Evolutionary conservation across 2,113 vertebrate genomes (phyloP).

Genomic region (Entelurus aequoreus): DNA sequence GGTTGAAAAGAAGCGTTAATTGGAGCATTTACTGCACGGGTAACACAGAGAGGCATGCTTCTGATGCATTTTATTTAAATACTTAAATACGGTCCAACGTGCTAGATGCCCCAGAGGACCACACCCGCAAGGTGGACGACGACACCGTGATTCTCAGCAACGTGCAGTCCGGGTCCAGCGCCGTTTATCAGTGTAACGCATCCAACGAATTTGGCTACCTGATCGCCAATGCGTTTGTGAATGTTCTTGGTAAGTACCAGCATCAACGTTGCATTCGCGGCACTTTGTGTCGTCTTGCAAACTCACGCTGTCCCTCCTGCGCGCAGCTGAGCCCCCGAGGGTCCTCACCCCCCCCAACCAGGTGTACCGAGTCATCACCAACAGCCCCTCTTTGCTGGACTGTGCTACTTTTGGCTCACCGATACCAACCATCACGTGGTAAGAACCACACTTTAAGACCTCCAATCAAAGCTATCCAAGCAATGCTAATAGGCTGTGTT

Average conservation of each 20-base stretch:
- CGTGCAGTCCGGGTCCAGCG: constrained; percentile 85
- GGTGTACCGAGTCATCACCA: constrained; percentile 85
- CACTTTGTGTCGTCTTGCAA: neutral
- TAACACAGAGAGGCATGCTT: too few relatives aligned
- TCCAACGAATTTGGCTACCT: constrained; percentile 95
- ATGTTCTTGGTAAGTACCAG: constrained; percentile 83
- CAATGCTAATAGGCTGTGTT: neutral
- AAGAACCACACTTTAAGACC: constrained; percentile 24
- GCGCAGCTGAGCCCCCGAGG: constrained; percentile 86
- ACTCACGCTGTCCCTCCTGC: neutral
- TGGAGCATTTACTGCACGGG: too few relatives aligned
- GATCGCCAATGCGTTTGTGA: constrained; percentile 91
- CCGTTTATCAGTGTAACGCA: constrained; percentile 93
- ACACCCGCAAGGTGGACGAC: constrained; percentile 81
- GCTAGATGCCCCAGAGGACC: constrained; percentile 81
- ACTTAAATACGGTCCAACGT: neutral
- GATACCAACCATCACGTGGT: constrained; percentile 89
- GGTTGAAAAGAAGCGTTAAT: neutral
- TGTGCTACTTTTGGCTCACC: constrained; percentile 92
- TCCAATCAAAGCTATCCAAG: neutral
- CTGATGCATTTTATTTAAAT: neutral
- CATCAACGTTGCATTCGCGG: neutral
- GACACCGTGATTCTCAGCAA: constrained; percentile 86
- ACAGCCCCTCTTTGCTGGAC: constrained; percentile 80
- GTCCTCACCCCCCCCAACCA: constrained; percentile 81